phyloP scores from a whole-genome alignment of 2,888 invertebrate species.

The Lasioglossum vierecki region DNA sequence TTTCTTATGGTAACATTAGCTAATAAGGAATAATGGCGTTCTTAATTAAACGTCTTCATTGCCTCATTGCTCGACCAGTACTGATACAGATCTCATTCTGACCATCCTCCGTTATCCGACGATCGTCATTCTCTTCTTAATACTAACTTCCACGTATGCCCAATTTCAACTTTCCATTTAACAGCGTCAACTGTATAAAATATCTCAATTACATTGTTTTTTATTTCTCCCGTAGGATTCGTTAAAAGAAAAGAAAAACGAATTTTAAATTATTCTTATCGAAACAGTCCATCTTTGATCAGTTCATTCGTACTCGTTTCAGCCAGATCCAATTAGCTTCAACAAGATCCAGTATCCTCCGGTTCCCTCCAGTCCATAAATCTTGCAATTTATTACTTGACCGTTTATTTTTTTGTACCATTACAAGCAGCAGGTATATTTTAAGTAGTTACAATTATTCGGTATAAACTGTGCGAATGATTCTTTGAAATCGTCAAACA shows the following conservation, averaged over 20 bases:
- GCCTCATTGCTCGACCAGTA: neutral
- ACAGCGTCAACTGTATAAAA: neutral
- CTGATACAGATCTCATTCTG: neutral
- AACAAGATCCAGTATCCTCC: neutral
- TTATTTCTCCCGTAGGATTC: neutral
- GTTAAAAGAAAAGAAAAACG: neutral
- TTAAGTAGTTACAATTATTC: neutral
- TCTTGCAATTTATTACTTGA: neutral
- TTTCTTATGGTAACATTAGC: neutral
- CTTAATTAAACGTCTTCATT: conserved; percentile 6
- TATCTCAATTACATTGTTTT: neutral
- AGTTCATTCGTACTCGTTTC: neutral
- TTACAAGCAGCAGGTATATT: neutral
- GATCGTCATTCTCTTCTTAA: neutral
- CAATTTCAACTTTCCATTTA: neutral
- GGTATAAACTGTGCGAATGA: neutral
- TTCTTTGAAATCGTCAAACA: neutral
- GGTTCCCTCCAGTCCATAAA: neutral
- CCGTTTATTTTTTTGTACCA: neutral
- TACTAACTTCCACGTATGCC: neutral
- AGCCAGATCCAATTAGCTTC: conserved; percentile 4
- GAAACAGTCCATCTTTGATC: neutral
- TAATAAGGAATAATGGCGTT: conserved; percentile 18
- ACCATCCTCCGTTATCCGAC: neutral
- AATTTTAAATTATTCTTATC: neutral